Base-by-base conservation (phyloP, 2,113 vertebrate genomes). In the Hemiscyllium ocellatum region DNA sequence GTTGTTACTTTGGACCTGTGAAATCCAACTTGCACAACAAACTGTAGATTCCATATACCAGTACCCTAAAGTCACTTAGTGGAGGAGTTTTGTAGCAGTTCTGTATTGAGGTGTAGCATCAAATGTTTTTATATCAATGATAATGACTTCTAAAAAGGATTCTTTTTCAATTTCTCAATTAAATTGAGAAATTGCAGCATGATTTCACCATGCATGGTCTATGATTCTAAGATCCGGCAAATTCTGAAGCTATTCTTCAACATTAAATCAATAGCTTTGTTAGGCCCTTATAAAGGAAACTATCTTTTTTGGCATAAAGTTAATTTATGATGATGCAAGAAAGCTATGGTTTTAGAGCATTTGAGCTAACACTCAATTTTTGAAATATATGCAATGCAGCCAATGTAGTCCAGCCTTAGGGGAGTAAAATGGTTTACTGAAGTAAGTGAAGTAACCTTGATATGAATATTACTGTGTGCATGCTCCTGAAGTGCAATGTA, bases 341-440 rank as follows among this genome's bases (percentile, higher is more conserved):
- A 72, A 95, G 94, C 94, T 76, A 37, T 95, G 94, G 69, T 76
- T 70, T 70, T 26, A 33, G 47, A 72, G 69, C 69, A 72, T 52
- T 24, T 95, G 2, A 17, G 94, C 69, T 95, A 47, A 95, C 42
- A 95, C 42, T 76, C 69, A 29, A 72, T 42, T 95, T 95, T 72
- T 4, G 52, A 95, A 61, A 68, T 61, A 72, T 50, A 70, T 69
- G 8, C 37, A 94, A 94, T 94, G 37, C 37, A 95, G 94, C 94
- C 69, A 95, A 72, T 76, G 94, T 72, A 52, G 37, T 33, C 47
- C 94, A 95, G 94, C 69, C 42, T 72, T 47, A 52, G 69, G 61
- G 47, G 33, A 95, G 42, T 72, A 72, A 95, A 50, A 95, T 95
- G 94, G 94, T 95, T 95, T 95, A 72, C 47, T 76, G 93, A 95